Percentiles rank a stretch among this genome's conserved stretches.
Conservation (phyloP, 1,140 invertebrate species). For the Laupala kohalensis region DNA sequence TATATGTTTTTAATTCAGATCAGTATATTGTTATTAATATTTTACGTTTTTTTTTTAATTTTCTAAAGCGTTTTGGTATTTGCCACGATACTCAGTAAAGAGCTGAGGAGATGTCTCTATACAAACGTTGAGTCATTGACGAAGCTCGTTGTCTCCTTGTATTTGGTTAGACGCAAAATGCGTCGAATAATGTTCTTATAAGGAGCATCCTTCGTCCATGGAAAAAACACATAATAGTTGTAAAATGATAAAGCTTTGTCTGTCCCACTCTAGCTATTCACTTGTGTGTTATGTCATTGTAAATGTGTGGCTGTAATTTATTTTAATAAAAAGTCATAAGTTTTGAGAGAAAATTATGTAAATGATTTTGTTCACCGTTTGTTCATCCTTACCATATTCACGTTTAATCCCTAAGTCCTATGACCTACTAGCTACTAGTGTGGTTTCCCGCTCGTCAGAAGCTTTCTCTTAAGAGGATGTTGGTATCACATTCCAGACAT, state of each 20-base stretch:
- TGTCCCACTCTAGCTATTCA: neutral
- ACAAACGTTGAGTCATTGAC: neutral
- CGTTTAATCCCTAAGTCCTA: no score
- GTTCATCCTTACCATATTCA: neutral
- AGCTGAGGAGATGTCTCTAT: neutral
- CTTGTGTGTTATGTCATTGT: constrained; percentile 6
- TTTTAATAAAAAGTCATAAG: constrained; percentile 30
- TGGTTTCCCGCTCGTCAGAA: no score
- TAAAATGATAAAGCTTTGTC: neutral
- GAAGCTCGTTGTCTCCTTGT: neutral
- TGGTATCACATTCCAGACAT: no score
- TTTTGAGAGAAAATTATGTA: constrained; percentile 1
- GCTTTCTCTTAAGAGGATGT: no score
- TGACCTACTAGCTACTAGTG: no score
- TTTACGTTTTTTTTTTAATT: neutral
- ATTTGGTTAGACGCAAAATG: neutral
- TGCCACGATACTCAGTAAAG: neutral
- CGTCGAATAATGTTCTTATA: neutral
- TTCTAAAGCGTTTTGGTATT: neutral
- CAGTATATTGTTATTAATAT: neutral
- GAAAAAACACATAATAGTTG: neutral
- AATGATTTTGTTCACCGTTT: neutral
- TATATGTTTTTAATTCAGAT: neutral
- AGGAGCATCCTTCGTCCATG: neutral
- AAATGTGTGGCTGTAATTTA: constrained; percentile 31